Percentiles rank a stretch among this genome's conserved stretches.
These are phyloP conservation scores for Oreochromis tanganicae DNA, from an alignment of 2,113 vertebrate genomes.

Conservation along the genomic window DNA sequence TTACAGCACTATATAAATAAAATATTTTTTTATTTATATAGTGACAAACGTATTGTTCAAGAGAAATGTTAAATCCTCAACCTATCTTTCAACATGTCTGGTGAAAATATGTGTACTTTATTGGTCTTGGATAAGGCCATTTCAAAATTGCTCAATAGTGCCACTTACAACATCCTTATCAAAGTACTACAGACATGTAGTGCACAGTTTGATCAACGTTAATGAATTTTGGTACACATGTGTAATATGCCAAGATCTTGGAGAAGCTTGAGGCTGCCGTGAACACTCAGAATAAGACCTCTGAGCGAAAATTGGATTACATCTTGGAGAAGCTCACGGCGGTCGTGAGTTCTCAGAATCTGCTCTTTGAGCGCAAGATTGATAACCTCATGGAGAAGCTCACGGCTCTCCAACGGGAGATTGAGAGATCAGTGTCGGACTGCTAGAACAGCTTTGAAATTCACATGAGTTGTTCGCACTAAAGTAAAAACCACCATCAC, in stretches of 20 bases:
- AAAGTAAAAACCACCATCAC: too few species aligned
- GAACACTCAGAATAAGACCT: background rate
- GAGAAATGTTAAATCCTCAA: background rate
- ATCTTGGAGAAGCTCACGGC: background rate
- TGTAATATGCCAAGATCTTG: background rate
- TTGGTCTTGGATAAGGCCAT: too few species aligned
- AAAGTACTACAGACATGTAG: background rate
- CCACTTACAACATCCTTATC: background rate
- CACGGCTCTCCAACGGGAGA: background rate
- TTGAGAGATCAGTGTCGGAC: background rate
- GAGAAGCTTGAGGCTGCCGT: background rate
- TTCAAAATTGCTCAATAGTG: too few species aligned
- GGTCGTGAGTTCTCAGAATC: background rate
- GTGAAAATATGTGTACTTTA: background rate
- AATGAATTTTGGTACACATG: too few species aligned
- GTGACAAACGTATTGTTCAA: background rate
- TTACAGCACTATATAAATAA: background rate
- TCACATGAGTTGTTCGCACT: too few species aligned
- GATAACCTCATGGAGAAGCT: accelerated
- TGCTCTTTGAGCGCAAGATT: background rate
- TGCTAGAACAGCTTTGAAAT: background rate
- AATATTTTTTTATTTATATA: background rate
- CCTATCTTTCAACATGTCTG: background rate
- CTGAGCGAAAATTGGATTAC: background rate
- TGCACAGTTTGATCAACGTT: too few species aligned